phyloP scores from a whole-genome alignment of 2,797 vertebrate species.

The Erithacus rubecula region DNA sequence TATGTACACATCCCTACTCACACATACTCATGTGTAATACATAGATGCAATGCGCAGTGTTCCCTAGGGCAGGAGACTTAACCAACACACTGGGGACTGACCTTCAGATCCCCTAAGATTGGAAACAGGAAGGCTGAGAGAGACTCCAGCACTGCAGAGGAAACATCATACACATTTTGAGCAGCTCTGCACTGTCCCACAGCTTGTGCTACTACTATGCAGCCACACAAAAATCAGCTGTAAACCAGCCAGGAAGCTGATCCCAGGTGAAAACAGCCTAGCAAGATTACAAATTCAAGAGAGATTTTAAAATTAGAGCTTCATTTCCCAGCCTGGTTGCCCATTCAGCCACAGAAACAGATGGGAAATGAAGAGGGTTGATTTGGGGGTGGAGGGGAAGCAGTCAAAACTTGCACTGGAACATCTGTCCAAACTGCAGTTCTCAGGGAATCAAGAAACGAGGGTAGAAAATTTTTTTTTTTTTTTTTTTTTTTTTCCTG shows the following conservation, averaged over 20 bases:
- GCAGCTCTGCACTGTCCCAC: not conserved
- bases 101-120: not conserved
- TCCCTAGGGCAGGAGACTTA: not conserved
- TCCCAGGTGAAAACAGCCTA: not conserved
- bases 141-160: not conserved
- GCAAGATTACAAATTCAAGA: constrained; percentile 1
- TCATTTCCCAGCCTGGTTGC: not conserved
- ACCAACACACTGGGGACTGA: not conserved
- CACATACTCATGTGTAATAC: not conserved
- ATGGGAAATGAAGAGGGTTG: constrained; percentile 26
- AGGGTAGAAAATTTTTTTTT: not conserved
- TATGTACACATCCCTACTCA: not conserved
- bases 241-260: not conserved
- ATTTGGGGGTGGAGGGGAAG: not conserved
- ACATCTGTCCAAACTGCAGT: constrained; percentile 28
- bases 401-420: constrained; percentile 20
- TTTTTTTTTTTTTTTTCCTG: too few relatives aligned
- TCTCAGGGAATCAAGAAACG: not conserved
- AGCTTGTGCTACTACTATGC: not conserved
- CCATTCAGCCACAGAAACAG: constrained; percentile 8
- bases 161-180: not conserved
- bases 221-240: not conserved
- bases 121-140: not conserved
- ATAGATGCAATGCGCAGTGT: fast-evolving
- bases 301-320: constrained; percentile 15